Conservation (phyloP, 1,140 invertebrate species). For the Cyclargus thomasi region DNA sequence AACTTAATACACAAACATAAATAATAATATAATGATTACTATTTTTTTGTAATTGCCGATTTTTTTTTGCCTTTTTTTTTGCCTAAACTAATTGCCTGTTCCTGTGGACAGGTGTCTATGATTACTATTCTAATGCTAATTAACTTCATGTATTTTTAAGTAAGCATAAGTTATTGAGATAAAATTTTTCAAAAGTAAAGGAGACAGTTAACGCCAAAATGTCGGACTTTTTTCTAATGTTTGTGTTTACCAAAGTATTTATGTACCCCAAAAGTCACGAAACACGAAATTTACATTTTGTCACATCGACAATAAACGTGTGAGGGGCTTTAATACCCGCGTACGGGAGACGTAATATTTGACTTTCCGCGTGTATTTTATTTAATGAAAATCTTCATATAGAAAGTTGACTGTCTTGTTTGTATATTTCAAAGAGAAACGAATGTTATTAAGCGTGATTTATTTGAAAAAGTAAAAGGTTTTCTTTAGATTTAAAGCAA, state of each 20-base stretch:
- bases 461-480: background rate
- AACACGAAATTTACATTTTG: constrained; percentile 1
- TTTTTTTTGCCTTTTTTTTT: no score
- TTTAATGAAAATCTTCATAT: constrained; percentile 1
- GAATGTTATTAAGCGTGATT: background rate
- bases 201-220: no score
- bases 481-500: background rate
- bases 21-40: no score
- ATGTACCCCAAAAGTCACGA: background rate
- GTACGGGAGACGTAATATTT: background rate
- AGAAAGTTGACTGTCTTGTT: background rate
- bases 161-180: no score
- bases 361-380: background rate
- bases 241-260: background rate
- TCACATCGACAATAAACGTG: constrained; percentile 1
- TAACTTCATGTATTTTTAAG: no score
- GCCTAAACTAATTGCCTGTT: no score
- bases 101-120: no score
- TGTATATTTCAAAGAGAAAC: background rate
- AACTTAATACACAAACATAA: no score
- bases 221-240: background rate
- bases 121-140: no score
- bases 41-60: no score
- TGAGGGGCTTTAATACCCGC: background rate
- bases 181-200: no score